Evolutionary conservation across 2,113 vertebrate genomes (phyloP).

Genomic region (Tapirus terrestris): DNA sequence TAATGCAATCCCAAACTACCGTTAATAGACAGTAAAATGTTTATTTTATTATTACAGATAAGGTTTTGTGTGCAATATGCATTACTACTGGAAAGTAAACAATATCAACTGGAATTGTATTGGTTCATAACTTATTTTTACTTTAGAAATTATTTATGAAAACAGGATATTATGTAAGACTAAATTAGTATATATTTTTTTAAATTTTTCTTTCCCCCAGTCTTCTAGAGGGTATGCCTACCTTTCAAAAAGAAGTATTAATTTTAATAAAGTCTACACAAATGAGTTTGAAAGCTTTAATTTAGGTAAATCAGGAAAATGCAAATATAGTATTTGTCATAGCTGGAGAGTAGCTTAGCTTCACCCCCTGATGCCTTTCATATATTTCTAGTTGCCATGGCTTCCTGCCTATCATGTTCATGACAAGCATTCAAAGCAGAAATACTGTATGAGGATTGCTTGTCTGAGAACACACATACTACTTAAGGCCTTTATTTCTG

Average conservation of each 20-base stretch:
- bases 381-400: constrained; percentile 58
- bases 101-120: background rate
- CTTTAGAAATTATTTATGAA: constrained; percentile 24
- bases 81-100: background rate
- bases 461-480: constrained; percentile 39
- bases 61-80: background rate
- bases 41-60: constrained; percentile 20
- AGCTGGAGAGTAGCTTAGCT: background rate
- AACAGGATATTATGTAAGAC: background rate
- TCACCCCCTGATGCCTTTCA: constrained; percentile 16
- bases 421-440: constrained; percentile 62
- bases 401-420: constrained; percentile 51
- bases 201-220: background rate
- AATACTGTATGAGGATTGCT: background rate
- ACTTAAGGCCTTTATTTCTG: constrained; percentile 53
- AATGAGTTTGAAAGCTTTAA: constrained; percentile 40
- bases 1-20: background rate
- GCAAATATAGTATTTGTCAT: constrained; percentile 17
- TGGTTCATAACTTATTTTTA: background rate
- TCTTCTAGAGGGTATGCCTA: background rate
- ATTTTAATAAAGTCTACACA: background rate
- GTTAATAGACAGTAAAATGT: background rate
- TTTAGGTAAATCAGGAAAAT: constrained; percentile 40
- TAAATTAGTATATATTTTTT: background rate
- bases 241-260: background rate